Conservation (phyloP, 2,888 invertebrate genomes). For the Ichneumoninae sp. region DNA sequence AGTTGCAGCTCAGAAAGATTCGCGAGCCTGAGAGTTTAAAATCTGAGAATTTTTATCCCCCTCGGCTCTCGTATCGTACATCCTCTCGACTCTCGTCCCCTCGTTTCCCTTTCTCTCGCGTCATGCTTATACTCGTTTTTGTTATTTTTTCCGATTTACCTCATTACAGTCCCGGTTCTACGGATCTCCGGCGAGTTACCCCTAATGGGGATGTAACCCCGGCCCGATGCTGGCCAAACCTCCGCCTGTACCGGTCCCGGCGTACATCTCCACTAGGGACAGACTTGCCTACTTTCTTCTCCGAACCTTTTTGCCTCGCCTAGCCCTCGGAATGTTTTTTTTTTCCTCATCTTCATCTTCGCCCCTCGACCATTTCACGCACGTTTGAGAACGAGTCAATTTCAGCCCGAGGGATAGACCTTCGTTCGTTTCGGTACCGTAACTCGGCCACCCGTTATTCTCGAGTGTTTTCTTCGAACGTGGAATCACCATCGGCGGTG, state of each 20-base stretch:
- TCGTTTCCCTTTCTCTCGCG: neutral
- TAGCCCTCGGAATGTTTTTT: constrained; percentile 6
- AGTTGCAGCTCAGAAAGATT: constrained; percentile 56
- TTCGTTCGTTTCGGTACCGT: constrained; percentile 7
- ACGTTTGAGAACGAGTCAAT: constrained; percentile 21
- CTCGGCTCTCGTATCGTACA: neutral
- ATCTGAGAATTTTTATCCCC: constrained; percentile 38
- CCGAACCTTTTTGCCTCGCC: too few relatives aligned
- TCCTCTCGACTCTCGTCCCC: neutral
- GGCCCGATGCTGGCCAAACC: too few relatives aligned
- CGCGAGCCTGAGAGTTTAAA: constrained; percentile 61
- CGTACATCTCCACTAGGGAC: too few relatives aligned
- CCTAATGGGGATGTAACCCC: too few relatives aligned
- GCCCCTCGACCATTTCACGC: constrained; percentile 21
- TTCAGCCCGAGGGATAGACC: neutral
- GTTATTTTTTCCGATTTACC: constrained; percentile 62
- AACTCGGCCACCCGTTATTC: constrained; percentile 30
- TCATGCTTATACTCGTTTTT: constrained; percentile 51
- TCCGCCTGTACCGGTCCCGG: too few relatives aligned
- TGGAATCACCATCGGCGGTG: constrained; percentile 22
- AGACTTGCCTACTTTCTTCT: too few relatives aligned
- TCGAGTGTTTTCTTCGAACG: constrained; percentile 37
- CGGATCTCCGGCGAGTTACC: neutral
- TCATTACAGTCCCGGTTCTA: constrained; percentile 43
- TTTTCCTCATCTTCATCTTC: constrained; percentile 20